Evolutionary conservation across 2,797 vertebrate genomes (phyloP).

Genomic region (Steatocranus sp.): DNA sequence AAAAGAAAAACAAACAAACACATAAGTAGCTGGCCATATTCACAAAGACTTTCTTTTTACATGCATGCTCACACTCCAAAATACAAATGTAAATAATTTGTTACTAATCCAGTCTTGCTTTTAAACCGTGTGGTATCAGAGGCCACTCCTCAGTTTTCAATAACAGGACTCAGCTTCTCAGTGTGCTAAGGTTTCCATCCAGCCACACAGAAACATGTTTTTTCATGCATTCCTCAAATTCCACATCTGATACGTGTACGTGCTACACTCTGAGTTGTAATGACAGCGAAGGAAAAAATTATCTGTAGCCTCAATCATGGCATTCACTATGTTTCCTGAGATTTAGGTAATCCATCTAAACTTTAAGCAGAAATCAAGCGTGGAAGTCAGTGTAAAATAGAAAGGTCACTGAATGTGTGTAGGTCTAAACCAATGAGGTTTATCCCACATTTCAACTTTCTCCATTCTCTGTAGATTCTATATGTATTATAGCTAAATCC

Average conservation of each 20-base stretch:
- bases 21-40: neutral
- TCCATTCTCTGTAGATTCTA: neutral
- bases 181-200: conserved; percentile 15
- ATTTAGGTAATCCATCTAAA: neutral
- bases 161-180: neutral
- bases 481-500: rapidly evolving
- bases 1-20: neutral
- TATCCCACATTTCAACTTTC: neutral
- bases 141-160: neutral
- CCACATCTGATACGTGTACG: conserved; percentile 26
- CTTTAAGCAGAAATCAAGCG: neutral
- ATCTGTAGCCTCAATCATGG: neutral
- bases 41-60: neutral
- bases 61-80: neutral
- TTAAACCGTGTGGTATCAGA: neutral
- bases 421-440: rapidly evolving
- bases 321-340: neutral
- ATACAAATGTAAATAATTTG: neutral
- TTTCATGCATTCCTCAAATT: conserved; percentile 67
- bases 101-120: neutral
- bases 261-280: neutral
- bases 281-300: neutral
- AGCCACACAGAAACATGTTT: neutral
- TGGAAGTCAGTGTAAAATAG: neutral
- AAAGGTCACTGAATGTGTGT: neutral